Base-by-base conservation (phyloP, 2,888 invertebrate species). In the Dasypogon diadema region DNA sequence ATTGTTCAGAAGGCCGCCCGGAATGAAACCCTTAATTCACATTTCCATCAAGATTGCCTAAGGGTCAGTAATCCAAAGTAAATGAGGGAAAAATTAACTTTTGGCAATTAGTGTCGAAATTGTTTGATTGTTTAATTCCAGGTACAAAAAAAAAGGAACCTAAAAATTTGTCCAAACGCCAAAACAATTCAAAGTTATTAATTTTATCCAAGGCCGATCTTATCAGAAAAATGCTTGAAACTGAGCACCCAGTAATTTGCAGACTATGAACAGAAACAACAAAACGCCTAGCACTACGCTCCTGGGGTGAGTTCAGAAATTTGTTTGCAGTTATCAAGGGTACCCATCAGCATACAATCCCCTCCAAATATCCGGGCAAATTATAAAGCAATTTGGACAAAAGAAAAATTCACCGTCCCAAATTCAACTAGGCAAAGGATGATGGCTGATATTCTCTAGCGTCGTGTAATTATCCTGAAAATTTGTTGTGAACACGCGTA, bases 311-410 rank as follows among this genome's bases (percentile, higher is more conserved):
- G 37, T 60, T 4, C 16, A 37, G n/a, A 60, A 34, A 12, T 37
- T 12, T 2, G 42, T 37, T 34, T 8, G 5, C n/a, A 60, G 18
- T 34, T 60, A 60, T 34, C 34, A 58, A 30, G 34, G 30, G 37
- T 12, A 1, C 37, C 21, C 37, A 60, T 60, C 60, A 60, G 37
- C 60, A 60, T 18, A 60, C 26, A 37, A 60, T 22, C 6, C 6
- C 60, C 21, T 60, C 42, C 42, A 42, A 21, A 21, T 60, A 60
- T 60, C 60, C 60, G 18, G 18, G 18, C 37, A 34, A 60, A 60
- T 60, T 60, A 60, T 37, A 60, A 60, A 60, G 21, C 18, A 60
- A 60, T 60, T 60, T 60, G 34, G 60, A 6, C 16, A 60, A 12
- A 21, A 12, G 18, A 21, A 34, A 6, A 37, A 37, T 18, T 60